These are phyloP conservation scores for Cyclura pinguis DNA, from an alignment of 2,797 vertebrate genomes.

Conservation along the genomic window DNA sequence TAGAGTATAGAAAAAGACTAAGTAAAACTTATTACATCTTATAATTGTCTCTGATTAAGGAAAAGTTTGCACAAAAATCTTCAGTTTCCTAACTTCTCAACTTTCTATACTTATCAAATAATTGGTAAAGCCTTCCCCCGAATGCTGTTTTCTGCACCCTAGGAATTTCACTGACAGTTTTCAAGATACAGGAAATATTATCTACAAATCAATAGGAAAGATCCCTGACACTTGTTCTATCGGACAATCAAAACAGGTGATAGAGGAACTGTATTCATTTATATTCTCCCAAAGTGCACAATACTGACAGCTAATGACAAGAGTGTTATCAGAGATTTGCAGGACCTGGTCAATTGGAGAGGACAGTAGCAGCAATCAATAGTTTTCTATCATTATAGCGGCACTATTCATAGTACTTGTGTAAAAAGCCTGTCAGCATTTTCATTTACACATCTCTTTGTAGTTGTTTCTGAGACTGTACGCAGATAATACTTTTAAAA, in stretches of 20 bases:
- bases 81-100: conserved; percentile 20
- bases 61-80: conserved; percentile 20
- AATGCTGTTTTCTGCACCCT: conserved; percentile 55
- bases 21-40: not conserved
- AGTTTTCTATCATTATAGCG: conserved; percentile 70
- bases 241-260: conserved; percentile 81
- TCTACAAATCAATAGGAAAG: conserved; percentile 82
- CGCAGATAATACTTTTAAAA: conserved; percentile 13
- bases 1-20: not conserved
- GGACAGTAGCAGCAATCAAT: conserved; percentile 71
- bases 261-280: conserved; percentile 80
- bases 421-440: conserved; percentile 69
- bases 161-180: conserved; percentile 74
- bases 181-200: conserved; percentile 79
- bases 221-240: conserved; percentile 78
- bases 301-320: conserved; percentile 82
- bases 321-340: conserved; percentile 75
- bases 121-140: conserved; percentile 74
- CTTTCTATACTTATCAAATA: conserved; percentile 65
- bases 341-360: conserved; percentile 69
- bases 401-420: conserved; percentile 56
- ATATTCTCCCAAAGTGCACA: conserved; percentile 78
- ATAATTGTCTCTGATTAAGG: not conserved
- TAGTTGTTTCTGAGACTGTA: conserved; percentile 27
- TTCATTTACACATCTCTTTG: conserved; percentile 46